Evolutionary conservation across 2,888 invertebrate genomes (phyloP), one percentile per base, ranked within the genome.

Genomic region (Brassicogethes aeneus): DNA sequence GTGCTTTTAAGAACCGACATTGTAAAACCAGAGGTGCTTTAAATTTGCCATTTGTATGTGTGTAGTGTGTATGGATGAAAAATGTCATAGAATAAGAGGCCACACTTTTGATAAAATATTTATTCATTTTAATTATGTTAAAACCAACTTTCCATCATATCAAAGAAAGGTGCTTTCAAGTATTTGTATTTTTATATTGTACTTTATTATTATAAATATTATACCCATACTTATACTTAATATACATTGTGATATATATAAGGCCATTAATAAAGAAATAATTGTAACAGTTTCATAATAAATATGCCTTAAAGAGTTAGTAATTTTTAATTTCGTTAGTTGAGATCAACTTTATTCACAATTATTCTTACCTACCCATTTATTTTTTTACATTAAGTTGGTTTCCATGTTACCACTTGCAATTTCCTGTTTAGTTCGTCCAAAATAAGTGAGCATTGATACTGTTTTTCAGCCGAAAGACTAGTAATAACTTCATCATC

Each of bases 391-490:
- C n/a, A n/a, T n/a, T 57, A 59, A 15, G 51, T 50, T 16, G 82
- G 82, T 48, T 79, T 82, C 84, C 85, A 85, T 0, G 79, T 80
- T 16, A 84, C 83, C 1, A 78, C 69, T 15, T 74, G 70, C 72
- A 87, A 79, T 67, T 88, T 88, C 41, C 85, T 73, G 62, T 89
- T 89, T 40, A 89, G 75, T 67, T 89, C 89, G 14, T 80, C 77
- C 17, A 89, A 70, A 47, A 89, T 84, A 12, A 87, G 72, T 3
- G 76, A 71, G 61, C 85, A 86, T 17, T 85, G 79, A 10, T 79
- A 71, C 32, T 83, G 74, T 59, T 85, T 86, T 37, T 85, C 81
- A 10, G 75, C 70, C 5, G 77, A 70, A 37, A 70, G 51, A 47
- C 59, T 62, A 17, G 59, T 57, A 40, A 64, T 57, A 10, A 62